Evolutionary conservation across 2,888 invertebrate genomes (phyloP), one percentile per base, ranked within the genome.

Genomic region (Agapostemon virescens): DNA sequence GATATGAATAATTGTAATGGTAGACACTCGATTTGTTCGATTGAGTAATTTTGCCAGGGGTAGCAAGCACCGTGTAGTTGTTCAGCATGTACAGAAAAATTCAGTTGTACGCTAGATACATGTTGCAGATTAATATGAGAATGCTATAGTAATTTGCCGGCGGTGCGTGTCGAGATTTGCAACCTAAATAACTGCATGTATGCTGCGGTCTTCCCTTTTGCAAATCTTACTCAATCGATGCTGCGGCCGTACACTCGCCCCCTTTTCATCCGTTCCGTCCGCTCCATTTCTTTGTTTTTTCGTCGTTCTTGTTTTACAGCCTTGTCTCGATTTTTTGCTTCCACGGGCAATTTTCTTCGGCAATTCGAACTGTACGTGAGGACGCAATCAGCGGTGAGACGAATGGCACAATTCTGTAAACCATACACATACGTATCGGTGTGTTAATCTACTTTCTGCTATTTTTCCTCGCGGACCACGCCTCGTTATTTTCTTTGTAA

Each of bases 351-450:
- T 81, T 81, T 71, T 74, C 71, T 76, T 63, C 70, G 68, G 81
- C 71, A 81, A 81, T 81, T 81, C 69, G 69, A 63, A 69, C 52
- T 58, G 81, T 80, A 81, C 81, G 81, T 81, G 81, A 81, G 81
- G 72, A 75, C 81, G 74, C 81, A 71, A 69, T 81, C 81, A 69
- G 71, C 40, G 81, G 80, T 49, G 74, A 74, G 74, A 80, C 58
- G 66, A 52, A 66, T 74, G 80, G 72, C 74, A 45, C 58, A 45
- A 64, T 70, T 36, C 70, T 52, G 69, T 42, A 15, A 52, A 42
- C 30, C 20, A 40, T 15, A 36, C 61, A 49, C 15, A 36, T 20
- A 40, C 15, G 26, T 45, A 79, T 79, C 79, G 63, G 67, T 33
- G 69, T 45, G 52, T 80, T 74, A 23, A 58, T 80, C 61, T n/a